Evolutionary conservation across 2,888 invertebrate genomes (phyloP), one percentile per base, ranked within the genome.

Genomic region (Ditula angustiorana): DNA sequence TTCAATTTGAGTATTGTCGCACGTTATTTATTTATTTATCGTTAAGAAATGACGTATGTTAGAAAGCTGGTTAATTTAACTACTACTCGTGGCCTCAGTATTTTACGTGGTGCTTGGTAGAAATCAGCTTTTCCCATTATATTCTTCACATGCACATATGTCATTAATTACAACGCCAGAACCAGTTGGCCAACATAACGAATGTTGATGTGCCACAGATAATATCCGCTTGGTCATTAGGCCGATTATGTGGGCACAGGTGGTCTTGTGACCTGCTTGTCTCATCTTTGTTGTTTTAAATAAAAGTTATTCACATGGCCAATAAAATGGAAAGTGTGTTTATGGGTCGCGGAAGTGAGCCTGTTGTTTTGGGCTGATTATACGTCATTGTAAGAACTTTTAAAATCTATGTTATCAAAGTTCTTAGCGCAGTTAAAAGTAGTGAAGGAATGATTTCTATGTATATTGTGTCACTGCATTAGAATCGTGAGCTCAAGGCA

Each of bases 241-340:
- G 19, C 24, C 21, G 59, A 50, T 60, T 50, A 60, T 60, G 41
- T 50, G 50, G 46, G 50, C 59, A 50, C 59, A 50, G 59, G 50
- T 60, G 59, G 26, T 19, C n/a, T 33, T 47, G 35, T 41, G 50
- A 41, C 50, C 59, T 21, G 37, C 30, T 44, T 30, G 52, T 56
- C 28, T 21, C 44, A 53, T 30, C 30, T 52, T 44, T 61, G 24
- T 24, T 16, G 49, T 53, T 60, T 60, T 13, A 28, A 53, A 46
- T 44, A 61, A 61, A 60, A 50, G 37, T 50, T 10, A 60, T 52
- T 53, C 61, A 44, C 61, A 61, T 41, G 61, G 33, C 41, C 61
- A 44, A 44, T 61, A 61, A 53, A 61, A 53, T 33, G n/a, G 52
- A 61, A 61, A 61, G 61, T 61, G 50, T 53, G 61, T 44, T 23